A percentile compares a stretch with the other conserved stretches of the same genome.
Evolutionary conservation across 30 jellyfish, hydroid and myxozoan species (phyloP).

Genomic region (Hydra vulgaris): DNA sequence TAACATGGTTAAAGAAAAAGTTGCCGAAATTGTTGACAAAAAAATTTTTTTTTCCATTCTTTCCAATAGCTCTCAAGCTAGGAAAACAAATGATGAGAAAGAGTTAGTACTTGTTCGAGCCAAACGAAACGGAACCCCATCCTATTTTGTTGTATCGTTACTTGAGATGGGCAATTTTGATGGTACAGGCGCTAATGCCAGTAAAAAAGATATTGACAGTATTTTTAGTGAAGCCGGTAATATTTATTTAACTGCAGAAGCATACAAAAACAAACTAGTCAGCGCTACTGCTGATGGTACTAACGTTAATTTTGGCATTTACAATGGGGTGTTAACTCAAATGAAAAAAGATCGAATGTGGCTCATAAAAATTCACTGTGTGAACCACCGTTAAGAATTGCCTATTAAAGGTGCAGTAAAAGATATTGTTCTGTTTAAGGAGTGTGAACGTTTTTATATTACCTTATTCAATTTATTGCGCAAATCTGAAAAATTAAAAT

Average conservation of each 20-base stretch:
- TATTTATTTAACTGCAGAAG: no score
- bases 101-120: constrained; percentile 38
- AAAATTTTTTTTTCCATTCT: constrained; percentile 25
- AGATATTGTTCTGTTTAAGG: constrained; percentile 7
- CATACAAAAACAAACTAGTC: no score
- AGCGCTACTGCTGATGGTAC: no score
- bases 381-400: constrained; percentile 47
- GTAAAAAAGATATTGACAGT: background rate
- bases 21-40: constrained; percentile 6
- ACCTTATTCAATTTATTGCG: constrained; percentile 24
- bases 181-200: constrained; percentile 18
- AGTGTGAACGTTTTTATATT: constrained; percentile 27
- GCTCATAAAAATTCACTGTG: constrained; percentile 55
- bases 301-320: no score
- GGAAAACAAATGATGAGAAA: constrained; percentile 39
- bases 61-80: constrained; percentile 46
- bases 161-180: constrained; percentile 44
- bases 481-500: constrained; percentile 41
- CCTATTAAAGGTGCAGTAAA: constrained; percentile 45
- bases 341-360: no score
- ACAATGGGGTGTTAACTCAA: no score
- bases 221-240: no score
- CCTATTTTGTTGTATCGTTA: constrained; percentile 35
- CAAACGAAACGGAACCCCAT: constrained; percentile 37
- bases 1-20: constrained; percentile 1